These are phyloP conservation scores for Crypturellus undulatus DNA, from an alignment of 2,113 vertebrate genomes.

Conservation along the genomic window DNA sequence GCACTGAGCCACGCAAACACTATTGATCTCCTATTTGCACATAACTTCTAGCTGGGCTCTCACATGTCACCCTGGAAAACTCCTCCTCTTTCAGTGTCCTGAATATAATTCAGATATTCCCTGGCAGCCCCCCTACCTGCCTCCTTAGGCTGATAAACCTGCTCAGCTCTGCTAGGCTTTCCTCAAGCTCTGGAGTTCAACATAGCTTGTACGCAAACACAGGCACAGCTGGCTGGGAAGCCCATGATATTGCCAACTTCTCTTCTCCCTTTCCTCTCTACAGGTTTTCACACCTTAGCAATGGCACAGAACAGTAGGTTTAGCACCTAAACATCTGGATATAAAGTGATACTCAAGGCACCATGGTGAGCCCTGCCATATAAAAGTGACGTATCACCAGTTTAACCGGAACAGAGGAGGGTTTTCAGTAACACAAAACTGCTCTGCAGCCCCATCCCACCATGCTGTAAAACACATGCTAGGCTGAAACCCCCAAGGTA, in stretches of 20 bases:
- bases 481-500: background rate
- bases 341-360: background rate
- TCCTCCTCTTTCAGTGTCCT: background rate
- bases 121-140: background rate
- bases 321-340: constrained; percentile 33
- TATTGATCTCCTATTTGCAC: background rate
- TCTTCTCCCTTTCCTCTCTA: background rate
- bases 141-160: constrained; percentile 13
- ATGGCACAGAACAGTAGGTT: background rate
- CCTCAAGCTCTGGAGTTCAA: constrained; percentile 21
- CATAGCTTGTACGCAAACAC: constrained; percentile 21
- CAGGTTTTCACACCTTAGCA: background rate
- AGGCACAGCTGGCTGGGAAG: background rate
- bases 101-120: background rate
- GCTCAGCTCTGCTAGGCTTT: background rate
- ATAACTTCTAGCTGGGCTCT: background rate
- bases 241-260: background rate
- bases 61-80: background rate
- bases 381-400: background rate
- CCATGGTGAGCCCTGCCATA: background rate
- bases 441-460: background rate
- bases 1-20: background rate
- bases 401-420: background rate
- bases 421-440: background rate
- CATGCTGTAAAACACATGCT: background rate